phyloP scores from a whole-genome alignment of 2,888 invertebrate genomes.

The Nebria salina region DNA sequence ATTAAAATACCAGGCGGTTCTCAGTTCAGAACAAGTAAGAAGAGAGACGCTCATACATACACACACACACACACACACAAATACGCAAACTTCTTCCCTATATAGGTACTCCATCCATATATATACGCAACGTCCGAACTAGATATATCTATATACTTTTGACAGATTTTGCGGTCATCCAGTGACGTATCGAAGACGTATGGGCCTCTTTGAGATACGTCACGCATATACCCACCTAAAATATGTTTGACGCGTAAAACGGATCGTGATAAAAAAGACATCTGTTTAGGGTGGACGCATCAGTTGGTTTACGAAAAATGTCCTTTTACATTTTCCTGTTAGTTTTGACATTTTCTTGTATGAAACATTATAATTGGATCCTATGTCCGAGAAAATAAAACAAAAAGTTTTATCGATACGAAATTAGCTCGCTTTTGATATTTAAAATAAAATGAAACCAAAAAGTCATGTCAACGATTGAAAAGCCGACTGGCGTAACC shows the following conservation, averaged over 20 bases:
- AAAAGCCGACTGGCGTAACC: background rate
- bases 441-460: background rate
- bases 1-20: conserved; percentile 22
- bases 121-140: background rate
- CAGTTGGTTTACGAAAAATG: background rate
- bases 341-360: background rate
- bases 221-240: background rate
- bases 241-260: background rate
- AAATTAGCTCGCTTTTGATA: too few species aligned
- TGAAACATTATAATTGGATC: background rate
- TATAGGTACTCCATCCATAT: background rate
- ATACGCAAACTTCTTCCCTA: background rate
- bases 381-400: too few species aligned
- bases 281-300: background rate
- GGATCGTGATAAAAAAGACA: background rate
- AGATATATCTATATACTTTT: background rate
- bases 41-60: background rate
- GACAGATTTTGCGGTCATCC: background rate
- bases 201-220: background rate
- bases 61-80: background rate
- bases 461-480: background rate
- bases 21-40: background rate
- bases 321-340: background rate
- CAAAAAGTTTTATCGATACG: too few species aligned
- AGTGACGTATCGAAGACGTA: background rate